Conservation (phyloP, 2,797 vertebrate species). For the Valencia hispanica region DNA sequence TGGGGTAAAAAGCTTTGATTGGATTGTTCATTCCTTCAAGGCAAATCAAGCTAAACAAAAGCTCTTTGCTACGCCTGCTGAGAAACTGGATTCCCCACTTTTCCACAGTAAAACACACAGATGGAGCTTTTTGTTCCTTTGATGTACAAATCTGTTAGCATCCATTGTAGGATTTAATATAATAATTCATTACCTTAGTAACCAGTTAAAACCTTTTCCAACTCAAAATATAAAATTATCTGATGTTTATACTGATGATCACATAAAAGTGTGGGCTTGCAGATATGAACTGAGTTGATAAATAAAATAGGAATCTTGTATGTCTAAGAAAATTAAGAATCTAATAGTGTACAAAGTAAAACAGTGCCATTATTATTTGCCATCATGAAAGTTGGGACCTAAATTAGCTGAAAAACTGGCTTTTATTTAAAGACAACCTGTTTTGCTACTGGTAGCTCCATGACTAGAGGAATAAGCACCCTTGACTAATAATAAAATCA, state of each 20-base stretch:
- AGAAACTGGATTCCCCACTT: conserved; percentile 61
- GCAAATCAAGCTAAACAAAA: conserved; percentile 73
- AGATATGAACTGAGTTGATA: too few species aligned
- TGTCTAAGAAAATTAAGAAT: too few species aligned
- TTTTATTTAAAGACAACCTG: too few species aligned
- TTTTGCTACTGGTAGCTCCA: too few species aligned
- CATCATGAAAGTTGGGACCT: too few species aligned
- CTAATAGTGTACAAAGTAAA: too few species aligned
- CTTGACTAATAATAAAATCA: too few species aligned
- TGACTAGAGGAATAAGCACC: too few species aligned
- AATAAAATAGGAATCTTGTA: too few species aligned
- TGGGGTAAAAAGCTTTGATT: conserved; percentile 78
- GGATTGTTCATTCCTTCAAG: conserved; percentile 76
- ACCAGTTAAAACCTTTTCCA: background rate
- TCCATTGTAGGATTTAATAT: conserved; percentile 35
- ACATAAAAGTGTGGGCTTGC: background rate
- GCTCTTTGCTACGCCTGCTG: conserved; percentile 48
- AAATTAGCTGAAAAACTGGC: too few species aligned
- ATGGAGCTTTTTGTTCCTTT: conserved; percentile 50
- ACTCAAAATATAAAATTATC: conserved; percentile 14
- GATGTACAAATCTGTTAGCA: conserved; percentile 49
- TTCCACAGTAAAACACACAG: conserved; percentile 51
- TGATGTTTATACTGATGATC: background rate
- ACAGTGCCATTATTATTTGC: too few species aligned
- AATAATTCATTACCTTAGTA: conserved; percentile 19